A percentile compares a stretch with the other conserved stretches of the same genome.
phyloP scores from a whole-genome alignment of 2,888 invertebrate genomes.

The Coronaproctus castanopsis region DNA sequence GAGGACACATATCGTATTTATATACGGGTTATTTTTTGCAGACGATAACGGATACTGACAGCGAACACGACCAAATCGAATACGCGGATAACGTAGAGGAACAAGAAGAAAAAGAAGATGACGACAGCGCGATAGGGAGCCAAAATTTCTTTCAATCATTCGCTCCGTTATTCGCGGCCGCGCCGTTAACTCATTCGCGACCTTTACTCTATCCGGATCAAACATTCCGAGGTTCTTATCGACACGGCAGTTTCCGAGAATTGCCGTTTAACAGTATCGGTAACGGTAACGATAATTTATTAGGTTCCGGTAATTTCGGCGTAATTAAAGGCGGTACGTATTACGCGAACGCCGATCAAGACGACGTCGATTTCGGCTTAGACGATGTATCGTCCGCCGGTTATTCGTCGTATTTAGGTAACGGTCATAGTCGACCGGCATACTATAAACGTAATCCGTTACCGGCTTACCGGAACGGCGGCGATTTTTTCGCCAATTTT shows the following conservation, averaged over 20 bases:
- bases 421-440: slow-evolving; percentile 46
- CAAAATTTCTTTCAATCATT: slow-evolving; percentile 52
- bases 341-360: slow-evolving; percentile 38
- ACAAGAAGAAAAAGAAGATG: neutral
- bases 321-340: slow-evolving; percentile 72
- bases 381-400: slow-evolving; percentile 10
- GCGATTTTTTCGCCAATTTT: slow-evolving; percentile 71
- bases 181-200: slow-evolving; percentile 39
- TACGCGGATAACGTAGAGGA: neutral
- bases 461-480: slow-evolving; percentile 26
- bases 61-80: no score
- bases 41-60: no score
- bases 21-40: no score
- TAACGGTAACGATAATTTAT: slow-evolving; percentile 27
- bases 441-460: slow-evolving; percentile 33
- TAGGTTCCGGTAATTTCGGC: slow-evolving; percentile 70
- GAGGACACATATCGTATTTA: no score
- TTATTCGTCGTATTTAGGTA: slow-evolving; percentile 29
- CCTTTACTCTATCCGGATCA: slow-evolving; percentile 36
- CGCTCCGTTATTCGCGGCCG: slow-evolving; percentile 41
- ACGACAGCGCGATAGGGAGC: slow-evolving; percentile 16
- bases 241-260: slow-evolving; percentile 25
- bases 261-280: slow-evolving; percentile 13
- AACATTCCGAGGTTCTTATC: slow-evolving; percentile 37
- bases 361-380: slow-evolving; percentile 5